Evolutionary conservation across 2,797 vertebrate species (phyloP).

Genomic region (Hozukius guyotensis): DNA sequence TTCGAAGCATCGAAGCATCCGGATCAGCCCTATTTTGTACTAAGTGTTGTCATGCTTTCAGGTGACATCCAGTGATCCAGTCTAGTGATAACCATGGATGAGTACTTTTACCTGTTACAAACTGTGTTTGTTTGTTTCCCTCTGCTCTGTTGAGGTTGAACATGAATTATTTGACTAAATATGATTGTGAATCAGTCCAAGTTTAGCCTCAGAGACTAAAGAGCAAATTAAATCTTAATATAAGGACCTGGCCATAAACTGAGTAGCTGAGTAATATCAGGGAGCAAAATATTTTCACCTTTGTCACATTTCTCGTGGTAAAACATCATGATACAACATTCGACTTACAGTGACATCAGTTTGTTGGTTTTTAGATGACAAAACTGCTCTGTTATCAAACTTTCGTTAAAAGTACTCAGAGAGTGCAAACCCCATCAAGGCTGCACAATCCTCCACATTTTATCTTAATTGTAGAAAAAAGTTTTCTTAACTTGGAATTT

Average conservation of each 20-base stretch:
- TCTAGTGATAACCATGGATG: not conserved
- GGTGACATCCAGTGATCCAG: not conserved
- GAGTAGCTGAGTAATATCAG: not conserved
- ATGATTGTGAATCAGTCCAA: not conserved
- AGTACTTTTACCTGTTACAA: not conserved
- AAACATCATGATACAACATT: not conserved
- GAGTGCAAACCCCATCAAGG: not conserved
- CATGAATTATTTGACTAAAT: not conserved
- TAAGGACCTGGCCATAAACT: not conserved
- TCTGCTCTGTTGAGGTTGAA: not conserved
- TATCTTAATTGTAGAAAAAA: not conserved
- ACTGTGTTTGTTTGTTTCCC: not conserved
- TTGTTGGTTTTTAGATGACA: not conserved
- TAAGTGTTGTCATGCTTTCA: not conserved
- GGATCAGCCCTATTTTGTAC: too few species aligned
- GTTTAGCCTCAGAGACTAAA: not conserved
- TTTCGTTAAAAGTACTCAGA: not conserved
- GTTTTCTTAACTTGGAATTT: not conserved
- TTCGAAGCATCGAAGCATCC: too few species aligned
- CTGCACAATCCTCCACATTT: not conserved
- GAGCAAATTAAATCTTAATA: not conserved
- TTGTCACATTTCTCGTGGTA: not conserved
- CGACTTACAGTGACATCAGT: not conserved
- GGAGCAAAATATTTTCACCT: not conserved
- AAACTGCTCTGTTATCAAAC: not conserved